Evolutionary conservation across 1,140 invertebrate genomes (phyloP).

Genomic region (Eufriesea mexicana): DNA sequence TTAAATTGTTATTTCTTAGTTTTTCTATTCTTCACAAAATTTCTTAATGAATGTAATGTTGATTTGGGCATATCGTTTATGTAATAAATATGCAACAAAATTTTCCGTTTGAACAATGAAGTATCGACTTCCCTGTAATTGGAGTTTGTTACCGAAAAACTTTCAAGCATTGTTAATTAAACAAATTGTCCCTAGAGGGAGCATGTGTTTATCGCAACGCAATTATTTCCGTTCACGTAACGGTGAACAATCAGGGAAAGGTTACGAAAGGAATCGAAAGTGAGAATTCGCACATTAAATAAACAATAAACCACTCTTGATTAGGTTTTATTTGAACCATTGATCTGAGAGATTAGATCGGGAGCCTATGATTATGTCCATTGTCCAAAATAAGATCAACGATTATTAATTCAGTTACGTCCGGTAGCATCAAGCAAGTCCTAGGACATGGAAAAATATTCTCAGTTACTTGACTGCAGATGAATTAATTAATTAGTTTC

Average conservation of each 20-base stretch:
- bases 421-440: not conserved
- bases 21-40: not conserved
- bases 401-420: conserved; percentile 19
- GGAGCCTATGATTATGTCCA: conserved; percentile 2
- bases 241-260: conserved; percentile 38
- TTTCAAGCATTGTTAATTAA: not conserved
- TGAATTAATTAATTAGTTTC: not conserved
- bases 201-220: conserved; percentile 38
- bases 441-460: not conserved
- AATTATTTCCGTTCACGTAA: conserved; percentile 38
- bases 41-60: not conserved
- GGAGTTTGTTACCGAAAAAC: not conserved
- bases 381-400: conserved; percentile 39
- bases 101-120: conserved; percentile 8
- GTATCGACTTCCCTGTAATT: not conserved
- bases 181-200: not conserved
- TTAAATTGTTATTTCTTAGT: not conserved
- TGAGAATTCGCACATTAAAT: conserved; percentile 50
- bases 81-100: not conserved
- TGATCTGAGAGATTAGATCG: conserved; percentile 53
- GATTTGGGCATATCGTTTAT: too few species aligned
- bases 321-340: conserved; percentile 75
- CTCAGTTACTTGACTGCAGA: not conserved
- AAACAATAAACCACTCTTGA: conserved; percentile 50
- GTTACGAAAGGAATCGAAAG: conserved; percentile 53